A percentile compares a stretch with the other conserved stretches of the same genome.
These are phyloP conservation scores for Rotaria sp. DNA, from an alignment of 2,888 invertebrate species.

Conservation along the genomic window DNA sequence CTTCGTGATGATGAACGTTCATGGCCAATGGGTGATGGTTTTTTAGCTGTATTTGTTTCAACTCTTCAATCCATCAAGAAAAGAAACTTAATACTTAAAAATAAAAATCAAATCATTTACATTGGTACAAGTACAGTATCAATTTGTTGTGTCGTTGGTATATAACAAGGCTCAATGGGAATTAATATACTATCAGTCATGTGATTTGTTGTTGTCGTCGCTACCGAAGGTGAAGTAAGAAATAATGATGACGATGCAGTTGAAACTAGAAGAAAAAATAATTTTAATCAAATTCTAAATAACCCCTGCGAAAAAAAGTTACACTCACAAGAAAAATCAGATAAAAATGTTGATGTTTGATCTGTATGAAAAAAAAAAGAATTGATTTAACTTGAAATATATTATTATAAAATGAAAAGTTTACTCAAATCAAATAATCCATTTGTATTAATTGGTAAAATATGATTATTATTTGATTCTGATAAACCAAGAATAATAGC, in stretches of 20 bases:
- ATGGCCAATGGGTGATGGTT: slow-evolving; percentile 14
- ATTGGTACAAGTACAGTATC: not conserved
- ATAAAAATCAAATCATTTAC: no score
- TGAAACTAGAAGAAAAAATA: not conserved
- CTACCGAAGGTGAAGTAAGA: not conserved
- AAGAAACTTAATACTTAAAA: no score
- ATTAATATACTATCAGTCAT: not conserved
- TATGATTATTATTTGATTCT: not conserved
- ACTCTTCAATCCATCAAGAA: no score
- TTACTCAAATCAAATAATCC: not conserved
- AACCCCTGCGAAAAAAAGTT: not conserved
- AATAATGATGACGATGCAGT: not conserved
- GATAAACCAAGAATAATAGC: slow-evolving; percentile 3
- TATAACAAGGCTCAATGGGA: not conserved
- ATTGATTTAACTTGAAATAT: not conserved
- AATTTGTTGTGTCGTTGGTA: not conserved
- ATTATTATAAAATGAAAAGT: no score
- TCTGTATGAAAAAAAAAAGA: not conserved
- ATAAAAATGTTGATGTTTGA: not conserved
- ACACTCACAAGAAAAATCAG: not conserved
- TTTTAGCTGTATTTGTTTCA: not conserved
- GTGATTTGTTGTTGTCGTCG: no score
- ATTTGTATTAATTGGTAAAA: not conserved
- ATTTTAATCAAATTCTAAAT: no score
- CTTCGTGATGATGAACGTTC: slow-evolving; percentile 22